These are phyloP conservation scores for Neoitamus cyanurus DNA, from an alignment of 2,888 invertebrate genomes.

Conservation along the genomic window DNA sequence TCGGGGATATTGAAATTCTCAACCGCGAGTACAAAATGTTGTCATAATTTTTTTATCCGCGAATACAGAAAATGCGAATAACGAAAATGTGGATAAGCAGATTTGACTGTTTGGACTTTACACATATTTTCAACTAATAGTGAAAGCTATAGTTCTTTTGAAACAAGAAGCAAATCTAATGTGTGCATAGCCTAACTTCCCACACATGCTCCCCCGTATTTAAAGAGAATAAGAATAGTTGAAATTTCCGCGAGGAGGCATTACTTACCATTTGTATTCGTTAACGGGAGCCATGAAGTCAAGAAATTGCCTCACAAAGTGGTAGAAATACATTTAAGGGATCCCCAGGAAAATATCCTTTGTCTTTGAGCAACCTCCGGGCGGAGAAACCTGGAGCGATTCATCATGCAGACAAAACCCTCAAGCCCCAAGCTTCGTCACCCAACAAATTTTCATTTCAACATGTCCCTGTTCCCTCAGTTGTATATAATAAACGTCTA, in stretches of 20 bases:
- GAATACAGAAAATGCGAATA: too few relatives aligned
- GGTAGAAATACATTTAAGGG: neutral
- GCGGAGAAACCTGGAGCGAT: neutral
- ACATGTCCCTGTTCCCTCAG: neutral
- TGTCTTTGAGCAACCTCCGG: neutral
- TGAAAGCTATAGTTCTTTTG: neutral
- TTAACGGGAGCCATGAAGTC: neutral
- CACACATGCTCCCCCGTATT: neutral
- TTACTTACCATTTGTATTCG: neutral
- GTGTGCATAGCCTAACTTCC: neutral
- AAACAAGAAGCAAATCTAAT: neutral
- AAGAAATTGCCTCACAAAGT: neutral
- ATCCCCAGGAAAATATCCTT: neutral
- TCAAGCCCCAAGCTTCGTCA: neutral
- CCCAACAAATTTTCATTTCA: constrained; percentile 30
- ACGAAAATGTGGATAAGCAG: too few relatives aligned
- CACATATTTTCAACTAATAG: too few relatives aligned
- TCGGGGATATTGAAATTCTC: too few relatives aligned
- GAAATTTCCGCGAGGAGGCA: neutral
- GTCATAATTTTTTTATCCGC: too few relatives aligned
- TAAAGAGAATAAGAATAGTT: neutral
- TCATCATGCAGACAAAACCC: constrained; percentile 6
- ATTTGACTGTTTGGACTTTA: too few relatives aligned
- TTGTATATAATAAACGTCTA: neutral
- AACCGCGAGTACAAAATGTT: too few relatives aligned